Evolutionary conservation across 2,888 invertebrate species (phyloP).

Genomic region (Ennomos quercinarius): DNA sequence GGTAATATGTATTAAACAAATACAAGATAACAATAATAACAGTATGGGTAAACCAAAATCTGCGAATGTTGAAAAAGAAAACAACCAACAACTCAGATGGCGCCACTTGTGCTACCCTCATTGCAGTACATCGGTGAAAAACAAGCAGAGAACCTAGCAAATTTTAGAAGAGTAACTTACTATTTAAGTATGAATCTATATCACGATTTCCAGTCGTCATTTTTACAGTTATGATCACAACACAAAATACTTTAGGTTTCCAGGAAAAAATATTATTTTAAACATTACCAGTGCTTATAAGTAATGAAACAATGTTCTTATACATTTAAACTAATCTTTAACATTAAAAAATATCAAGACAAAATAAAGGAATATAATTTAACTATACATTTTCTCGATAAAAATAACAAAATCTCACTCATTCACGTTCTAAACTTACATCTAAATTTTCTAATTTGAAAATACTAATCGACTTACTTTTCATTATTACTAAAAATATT

Average conservation of each 20-base stretch:
- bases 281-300: slow-evolving; percentile 7
- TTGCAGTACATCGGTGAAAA: slow-evolving; percentile 12
- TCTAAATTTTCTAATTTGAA: slow-evolving; percentile 49
- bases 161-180: slow-evolving; percentile 57
- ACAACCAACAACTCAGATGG: too few relatives aligned
- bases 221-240: slow-evolving; percentile 48
- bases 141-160: slow-evolving; percentile 56
- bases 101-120: background rate
- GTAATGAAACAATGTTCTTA: slow-evolving; percentile 27
- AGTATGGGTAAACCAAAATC: too few relatives aligned
- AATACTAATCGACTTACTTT: slow-evolving; percentile 50
- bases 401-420: slow-evolving; percentile 64
- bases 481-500: slow-evolving; percentile 39
- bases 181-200: slow-evolving; percentile 71
- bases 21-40: too few relatives aligned
- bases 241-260: slow-evolving; percentile 24
- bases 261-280: slow-evolving; percentile 22
- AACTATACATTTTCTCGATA: slow-evolving; percentile 58
- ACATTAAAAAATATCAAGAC: slow-evolving; percentile 54
- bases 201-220: slow-evolving; percentile 73
- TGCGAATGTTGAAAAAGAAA: too few relatives aligned
- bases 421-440: slow-evolving; percentile 52
- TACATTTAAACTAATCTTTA: slow-evolving; percentile 55
- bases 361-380: slow-evolving; percentile 72
- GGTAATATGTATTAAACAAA: too few relatives aligned